phyloP scores from a whole-genome alignment of 2,888 invertebrate species.

The Nephrotoma flavescens region DNA sequence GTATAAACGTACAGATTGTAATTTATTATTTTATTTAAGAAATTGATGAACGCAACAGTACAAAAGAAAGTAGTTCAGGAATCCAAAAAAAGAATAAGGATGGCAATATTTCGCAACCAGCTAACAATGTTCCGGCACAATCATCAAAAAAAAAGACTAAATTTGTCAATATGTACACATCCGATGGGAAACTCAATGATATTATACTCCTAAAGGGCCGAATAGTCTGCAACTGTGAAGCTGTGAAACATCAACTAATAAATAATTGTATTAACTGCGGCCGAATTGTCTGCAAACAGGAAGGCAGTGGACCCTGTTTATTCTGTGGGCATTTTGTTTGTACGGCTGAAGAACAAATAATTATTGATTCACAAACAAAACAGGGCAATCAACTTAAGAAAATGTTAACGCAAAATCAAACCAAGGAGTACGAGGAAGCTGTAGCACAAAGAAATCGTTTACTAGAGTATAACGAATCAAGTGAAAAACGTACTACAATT shows the following conservation, averaged over 20 bases:
- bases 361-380: conserved; percentile 49
- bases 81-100: conserved; percentile 10
- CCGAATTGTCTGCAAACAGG: conserved; percentile 85
- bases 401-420: conserved; percentile 41
- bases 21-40: neutral
- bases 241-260: conserved; percentile 72
- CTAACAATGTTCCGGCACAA: conserved; percentile 10
- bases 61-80: conserved; percentile 18
- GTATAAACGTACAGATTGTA: neutral
- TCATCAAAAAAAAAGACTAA: conserved; percentile 38
- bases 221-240: conserved; percentile 83
- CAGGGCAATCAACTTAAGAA: conserved; percentile 52
- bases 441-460: conserved; percentile 64
- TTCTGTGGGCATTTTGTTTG: conserved; percentile 81
- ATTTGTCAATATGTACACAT: conserved; percentile 58
- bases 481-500: conserved; percentile 36
- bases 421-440: conserved; percentile 53
- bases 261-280: conserved; percentile 93
- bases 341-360: conserved; percentile 52
- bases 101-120: conserved; percentile 4
- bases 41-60: neutral
- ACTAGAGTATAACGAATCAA: conserved; percentile 69
- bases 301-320: conserved; percentile 93
- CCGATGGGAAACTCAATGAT: conserved; percentile 49
- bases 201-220: conserved; percentile 54